phyloP scores from a whole-genome alignment of 2,888 invertebrate species.

The Atrina japonica region DNA sequence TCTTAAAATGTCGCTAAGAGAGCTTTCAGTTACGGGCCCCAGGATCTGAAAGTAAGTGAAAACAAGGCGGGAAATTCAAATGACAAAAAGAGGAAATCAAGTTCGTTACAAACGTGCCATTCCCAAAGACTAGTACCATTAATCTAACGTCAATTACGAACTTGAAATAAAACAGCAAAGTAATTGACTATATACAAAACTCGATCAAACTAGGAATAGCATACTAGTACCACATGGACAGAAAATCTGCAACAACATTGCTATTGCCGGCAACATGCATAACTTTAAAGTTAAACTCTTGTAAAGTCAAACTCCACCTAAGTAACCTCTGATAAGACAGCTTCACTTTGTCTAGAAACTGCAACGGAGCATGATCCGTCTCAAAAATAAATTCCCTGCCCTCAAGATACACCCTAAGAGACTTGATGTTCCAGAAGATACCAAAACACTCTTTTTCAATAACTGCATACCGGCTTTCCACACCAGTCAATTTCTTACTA shows the following conservation, averaged over 20 bases:
- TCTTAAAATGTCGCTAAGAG: no score
- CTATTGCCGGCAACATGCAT: constrained; percentile 15
- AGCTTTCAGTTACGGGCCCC: no score
- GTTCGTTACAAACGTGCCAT: no score
- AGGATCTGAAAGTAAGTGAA: no score
- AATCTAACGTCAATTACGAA: no score
- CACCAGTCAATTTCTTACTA: constrained; percentile 49
- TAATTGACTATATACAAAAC: no score
- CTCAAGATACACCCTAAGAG: constrained; percentile 23
- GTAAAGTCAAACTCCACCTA: constrained; percentile 30
- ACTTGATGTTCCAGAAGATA: constrained; percentile 44
- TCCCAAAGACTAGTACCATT: no score
- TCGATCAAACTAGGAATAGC: no score
- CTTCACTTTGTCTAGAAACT: constrained; percentile 26
- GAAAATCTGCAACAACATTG: constrained; percentile 26
- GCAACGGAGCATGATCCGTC: constrained; percentile 33
- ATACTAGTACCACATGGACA: constrained; percentile 26
- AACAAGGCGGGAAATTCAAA: no score
- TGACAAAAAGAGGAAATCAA: no score
- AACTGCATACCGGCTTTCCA: constrained; percentile 52
- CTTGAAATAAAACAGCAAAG: no score
- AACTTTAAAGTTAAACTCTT: constrained; percentile 23
- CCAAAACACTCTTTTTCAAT: constrained; percentile 59
- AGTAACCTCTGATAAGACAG: background rate
- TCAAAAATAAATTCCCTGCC: constrained; percentile 36